These are phyloP conservation scores for Carabus problematicus DNA, from an alignment of 2,888 invertebrate species.

Conservation along the genomic window DNA sequence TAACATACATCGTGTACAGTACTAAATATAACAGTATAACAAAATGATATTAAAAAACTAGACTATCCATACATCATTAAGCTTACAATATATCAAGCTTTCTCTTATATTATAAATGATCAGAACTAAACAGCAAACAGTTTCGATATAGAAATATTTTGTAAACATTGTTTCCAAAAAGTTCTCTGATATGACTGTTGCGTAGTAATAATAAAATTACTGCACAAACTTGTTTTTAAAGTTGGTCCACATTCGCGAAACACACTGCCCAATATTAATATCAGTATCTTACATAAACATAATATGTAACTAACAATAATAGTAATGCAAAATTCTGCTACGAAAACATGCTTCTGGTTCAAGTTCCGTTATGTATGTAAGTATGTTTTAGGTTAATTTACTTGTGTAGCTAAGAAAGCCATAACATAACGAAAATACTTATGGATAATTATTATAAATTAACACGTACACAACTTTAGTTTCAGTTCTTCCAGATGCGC, in stretches of 20 bases:
- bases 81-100: constrained; percentile 12
- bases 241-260: constrained; percentile 13
- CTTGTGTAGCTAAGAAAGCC: background rate
- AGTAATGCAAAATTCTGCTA: constrained; percentile 27
- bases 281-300: no score
- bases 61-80: constrained; percentile 12
- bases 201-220: background rate
- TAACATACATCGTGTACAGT: constrained; percentile 36
- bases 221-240: background rate
- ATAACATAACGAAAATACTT: background rate
- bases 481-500: constrained; percentile 32
- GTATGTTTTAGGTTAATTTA: background rate
- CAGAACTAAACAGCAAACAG: constrained; percentile 1
- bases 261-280: background rate
- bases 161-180: background rate
- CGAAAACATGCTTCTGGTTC: constrained; percentile 21
- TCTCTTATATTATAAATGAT: background rate
- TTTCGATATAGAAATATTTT: constrained; percentile 6
- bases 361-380: background rate
- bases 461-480: background rate
- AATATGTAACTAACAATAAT: constrained; percentile 9
- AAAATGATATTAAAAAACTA: constrained; percentile 37
- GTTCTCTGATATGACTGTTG: constrained; percentile 5
- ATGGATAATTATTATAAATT: constrained; percentile 1
- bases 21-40: constrained; percentile 37